phyloP scores from a whole-genome alignment of 2,888 invertebrate genomes.

The Ormyrus labotus region DNA sequence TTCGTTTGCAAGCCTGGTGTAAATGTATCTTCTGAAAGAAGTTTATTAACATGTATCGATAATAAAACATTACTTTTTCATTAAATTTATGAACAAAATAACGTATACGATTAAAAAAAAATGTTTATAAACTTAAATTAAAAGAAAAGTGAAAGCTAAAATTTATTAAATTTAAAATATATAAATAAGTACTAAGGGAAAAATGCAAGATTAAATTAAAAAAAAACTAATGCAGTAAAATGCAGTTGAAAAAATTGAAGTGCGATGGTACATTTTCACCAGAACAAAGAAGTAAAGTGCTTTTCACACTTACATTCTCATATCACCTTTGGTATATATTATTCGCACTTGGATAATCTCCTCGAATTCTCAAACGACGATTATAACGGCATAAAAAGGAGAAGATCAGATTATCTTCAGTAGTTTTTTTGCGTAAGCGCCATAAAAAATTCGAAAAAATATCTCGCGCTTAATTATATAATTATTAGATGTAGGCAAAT shows the following conservation, averaged over 20 bases:
- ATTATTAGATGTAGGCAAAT: not conserved
- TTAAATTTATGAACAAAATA: too few relatives aligned
- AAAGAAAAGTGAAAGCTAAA: too few relatives aligned
- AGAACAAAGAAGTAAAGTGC: slow-evolving; percentile 30
- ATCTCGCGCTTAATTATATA: slow-evolving; percentile 28
- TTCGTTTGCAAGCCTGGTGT: slow-evolving; percentile 29
- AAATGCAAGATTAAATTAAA: too few relatives aligned
- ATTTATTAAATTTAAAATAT: too few relatives aligned
- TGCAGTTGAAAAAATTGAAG: not conserved
- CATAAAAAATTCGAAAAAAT: slow-evolving; percentile 44
- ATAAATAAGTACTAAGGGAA: too few relatives aligned
- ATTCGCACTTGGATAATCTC: slow-evolving; percentile 37
- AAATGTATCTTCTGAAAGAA: slow-evolving; percentile 24
- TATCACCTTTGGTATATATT: slow-evolving; percentile 53
- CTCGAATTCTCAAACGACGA: slow-evolving; percentile 12
- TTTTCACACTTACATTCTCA: slow-evolving; percentile 13
- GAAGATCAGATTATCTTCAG: not conserved
- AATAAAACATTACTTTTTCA: too few relatives aligned
- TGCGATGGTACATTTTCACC: slow-evolving; percentile 22
- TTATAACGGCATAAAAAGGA: not conserved
- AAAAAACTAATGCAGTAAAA: not conserved
- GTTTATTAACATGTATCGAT: not conserved
- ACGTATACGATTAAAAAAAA: too few relatives aligned
- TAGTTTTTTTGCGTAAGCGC: not conserved
- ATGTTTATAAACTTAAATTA: too few relatives aligned